phyloP scores from a whole-genome alignment of 1,140 invertebrate species.

The Hermetia illucens region DNA sequence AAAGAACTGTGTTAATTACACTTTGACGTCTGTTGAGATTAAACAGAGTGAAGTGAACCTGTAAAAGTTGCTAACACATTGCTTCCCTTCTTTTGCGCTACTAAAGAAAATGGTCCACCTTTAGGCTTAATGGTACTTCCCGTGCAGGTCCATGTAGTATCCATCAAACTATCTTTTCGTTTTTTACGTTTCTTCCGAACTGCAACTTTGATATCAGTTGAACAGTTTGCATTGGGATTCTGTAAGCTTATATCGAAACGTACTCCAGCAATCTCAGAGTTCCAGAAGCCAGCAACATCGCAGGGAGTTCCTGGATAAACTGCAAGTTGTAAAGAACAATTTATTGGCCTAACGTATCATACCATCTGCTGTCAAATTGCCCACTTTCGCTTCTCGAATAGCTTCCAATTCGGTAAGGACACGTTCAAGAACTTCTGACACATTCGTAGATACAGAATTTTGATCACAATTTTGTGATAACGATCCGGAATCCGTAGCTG shows the following conservation, averaged over 20 bases:
- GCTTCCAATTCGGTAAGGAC: slow-evolving; percentile 1
- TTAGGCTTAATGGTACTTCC: not conserved
- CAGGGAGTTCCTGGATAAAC: not conserved
- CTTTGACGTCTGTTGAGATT: not conserved
- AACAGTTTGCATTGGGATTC: not conserved
- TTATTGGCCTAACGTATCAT: not conserved
- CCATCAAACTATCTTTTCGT: not conserved
- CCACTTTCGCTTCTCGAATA: not conserved
- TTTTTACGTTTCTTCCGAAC: not conserved
- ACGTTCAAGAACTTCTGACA: not conserved
- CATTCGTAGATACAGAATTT: not conserved
- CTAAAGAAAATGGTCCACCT: slow-evolving; percentile 1
- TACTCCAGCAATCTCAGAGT: slow-evolving; percentile 1
- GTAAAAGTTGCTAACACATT: slow-evolving; percentile 1
- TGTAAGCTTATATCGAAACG: not conserved
- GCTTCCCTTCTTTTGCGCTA: not conserved
- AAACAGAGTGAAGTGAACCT: not conserved
- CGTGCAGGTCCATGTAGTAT: not conserved
- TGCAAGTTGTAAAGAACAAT: no score
- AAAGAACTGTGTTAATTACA: not conserved
- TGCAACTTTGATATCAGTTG: not conserved
- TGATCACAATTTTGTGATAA: not conserved
- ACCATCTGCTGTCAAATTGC: slow-evolving; percentile 1
- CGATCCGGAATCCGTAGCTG: no score
- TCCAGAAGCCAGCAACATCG: slow-evolving; percentile 1